Evolutionary conservation across 2,888 invertebrate species (phyloP).

Genomic region (Idaea biselata): DNA sequence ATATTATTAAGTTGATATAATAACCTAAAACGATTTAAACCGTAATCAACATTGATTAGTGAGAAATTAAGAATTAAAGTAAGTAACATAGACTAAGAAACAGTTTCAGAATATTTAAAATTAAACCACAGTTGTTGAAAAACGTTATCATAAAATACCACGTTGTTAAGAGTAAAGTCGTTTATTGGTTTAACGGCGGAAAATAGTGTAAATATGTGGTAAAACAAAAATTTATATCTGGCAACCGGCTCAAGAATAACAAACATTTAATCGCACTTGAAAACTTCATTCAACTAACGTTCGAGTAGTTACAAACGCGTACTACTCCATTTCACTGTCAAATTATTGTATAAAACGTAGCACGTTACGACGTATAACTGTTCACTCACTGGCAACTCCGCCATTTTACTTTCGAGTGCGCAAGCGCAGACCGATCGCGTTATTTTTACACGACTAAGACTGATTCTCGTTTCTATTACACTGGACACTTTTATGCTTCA

Average conservation of each 20-base stretch:
- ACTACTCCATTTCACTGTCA: conserved; percentile 50
- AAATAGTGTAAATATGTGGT: conserved; percentile 13
- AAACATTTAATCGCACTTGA: conserved; percentile 38
- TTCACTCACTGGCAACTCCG: conserved; percentile 51
- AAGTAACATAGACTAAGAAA: not conserved
- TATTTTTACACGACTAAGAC: conserved; percentile 65
- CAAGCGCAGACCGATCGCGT: conserved; percentile 53
- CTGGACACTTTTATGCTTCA: conserved; percentile 67
- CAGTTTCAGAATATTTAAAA: not conserved
- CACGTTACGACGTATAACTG: conserved; percentile 58
- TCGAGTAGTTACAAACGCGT: conserved; percentile 39
- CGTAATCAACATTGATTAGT: not conserved
- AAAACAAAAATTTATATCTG: conserved; percentile 19
- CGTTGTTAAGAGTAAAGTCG: conserved; percentile 11
- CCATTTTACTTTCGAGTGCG: conserved; percentile 60
- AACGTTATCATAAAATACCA: not conserved
- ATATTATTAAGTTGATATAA: not conserved
- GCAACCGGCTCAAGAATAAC: conserved; percentile 32
- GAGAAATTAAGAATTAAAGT: too few species aligned
- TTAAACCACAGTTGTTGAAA: not conserved
- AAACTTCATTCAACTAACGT: conserved; percentile 51
- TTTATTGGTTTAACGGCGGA: conserved; percentile 13
- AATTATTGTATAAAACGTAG: conserved; percentile 49
- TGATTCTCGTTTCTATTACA: conserved; percentile 55
- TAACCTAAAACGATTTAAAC: too few species aligned